These are phyloP conservation scores for Standfussiana lucernea DNA, from an alignment of 2,888 invertebrate genomes.

Conservation along the genomic window DNA sequence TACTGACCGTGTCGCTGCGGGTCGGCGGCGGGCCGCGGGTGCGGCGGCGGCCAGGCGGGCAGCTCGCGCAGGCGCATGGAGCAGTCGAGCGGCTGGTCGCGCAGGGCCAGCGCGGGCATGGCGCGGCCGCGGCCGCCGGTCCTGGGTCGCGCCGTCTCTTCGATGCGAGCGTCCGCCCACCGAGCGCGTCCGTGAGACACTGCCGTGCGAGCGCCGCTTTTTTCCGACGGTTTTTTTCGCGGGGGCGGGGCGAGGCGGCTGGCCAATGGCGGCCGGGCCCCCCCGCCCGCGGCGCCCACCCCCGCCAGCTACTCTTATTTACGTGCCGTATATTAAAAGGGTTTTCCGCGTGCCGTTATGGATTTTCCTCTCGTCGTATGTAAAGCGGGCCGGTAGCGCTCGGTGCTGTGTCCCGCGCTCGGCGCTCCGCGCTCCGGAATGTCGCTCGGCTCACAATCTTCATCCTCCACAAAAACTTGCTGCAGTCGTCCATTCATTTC, in stretches of 20 bases:
- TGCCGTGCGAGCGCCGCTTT: slow-evolving; percentile 85
- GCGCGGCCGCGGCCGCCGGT: slow-evolving; percentile 91
- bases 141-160: slow-evolving; percentile 86
- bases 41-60: slow-evolving; percentile 87
- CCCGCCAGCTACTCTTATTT: slow-evolving; percentile 83
- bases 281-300: slow-evolving; percentile 72
- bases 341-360: slow-evolving; percentile 90
- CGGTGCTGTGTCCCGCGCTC: slow-evolving; percentile 11
- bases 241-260: slow-evolving; percentile 85
- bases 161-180: slow-evolving; percentile 84
- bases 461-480: slow-evolving; percentile 61
- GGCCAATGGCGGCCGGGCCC: slow-evolving; percentile 78
- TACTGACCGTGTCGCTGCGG: slow-evolving; percentile 84
- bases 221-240: slow-evolving; percentile 84
- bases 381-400: slow-evolving; percentile 45
- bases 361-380: slow-evolving; percentile 84
- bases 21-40: slow-evolving; percentile 67
- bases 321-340: slow-evolving; percentile 91
- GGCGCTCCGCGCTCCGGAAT: slow-evolving; percentile 48
- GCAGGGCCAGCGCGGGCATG: slow-evolving; percentile 92
- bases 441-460: slow-evolving; percentile 51
- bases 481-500: slow-evolving; percentile 67
- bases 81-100: slow-evolving; percentile 93
- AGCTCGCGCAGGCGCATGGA: slow-evolving; percentile 91
- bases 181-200: slow-evolving; percentile 87